Conservation (phyloP, 2,888 invertebrate species). For the Metellina segmentata region DNA sequence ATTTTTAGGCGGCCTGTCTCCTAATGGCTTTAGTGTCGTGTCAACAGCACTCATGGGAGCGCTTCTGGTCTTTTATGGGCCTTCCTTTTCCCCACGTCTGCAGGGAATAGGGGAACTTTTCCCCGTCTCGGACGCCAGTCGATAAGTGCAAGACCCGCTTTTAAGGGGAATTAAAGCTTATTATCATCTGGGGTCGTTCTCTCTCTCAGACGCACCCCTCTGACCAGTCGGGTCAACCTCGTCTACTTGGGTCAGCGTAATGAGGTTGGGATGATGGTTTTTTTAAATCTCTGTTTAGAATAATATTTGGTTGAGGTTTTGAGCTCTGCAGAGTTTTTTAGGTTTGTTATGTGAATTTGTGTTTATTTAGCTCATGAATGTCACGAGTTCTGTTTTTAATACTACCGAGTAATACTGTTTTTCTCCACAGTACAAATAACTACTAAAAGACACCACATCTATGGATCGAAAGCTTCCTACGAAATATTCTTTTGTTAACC, state of each 20-base stretch:
- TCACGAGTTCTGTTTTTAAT: too few relatives aligned
- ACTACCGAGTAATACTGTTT: too few relatives aligned
- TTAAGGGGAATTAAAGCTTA: not conserved
- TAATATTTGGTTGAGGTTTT: too few relatives aligned
- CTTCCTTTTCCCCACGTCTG: not conserved
- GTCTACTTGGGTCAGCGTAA: not conserved
- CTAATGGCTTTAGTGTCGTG: conserved; percentile 34
- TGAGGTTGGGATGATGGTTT: not conserved
- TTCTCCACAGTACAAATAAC: too few relatives aligned
- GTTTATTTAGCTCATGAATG: too few relatives aligned
- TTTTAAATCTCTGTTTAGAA: not conserved
- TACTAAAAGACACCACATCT: too few relatives aligned
- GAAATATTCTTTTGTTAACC: too few relatives aligned
- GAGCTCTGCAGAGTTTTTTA: too few relatives aligned
- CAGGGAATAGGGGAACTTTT: not conserved
- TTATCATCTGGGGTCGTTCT: not conserved
- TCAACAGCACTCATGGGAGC: conserved; percentile 22
- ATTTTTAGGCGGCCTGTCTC: not conserved
- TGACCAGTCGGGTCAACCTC: not conserved
- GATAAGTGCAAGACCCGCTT: not conserved
- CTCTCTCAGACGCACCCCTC: not conserved
- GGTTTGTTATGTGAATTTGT: too few relatives aligned
- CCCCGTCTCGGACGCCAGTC: not conserved
- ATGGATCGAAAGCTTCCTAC: too few relatives aligned
- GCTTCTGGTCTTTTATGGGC: conserved; percentile 32